Base-by-base conservation (phyloP, 2,113 vertebrate genomes). In the Toxotes chatareus region DNA sequence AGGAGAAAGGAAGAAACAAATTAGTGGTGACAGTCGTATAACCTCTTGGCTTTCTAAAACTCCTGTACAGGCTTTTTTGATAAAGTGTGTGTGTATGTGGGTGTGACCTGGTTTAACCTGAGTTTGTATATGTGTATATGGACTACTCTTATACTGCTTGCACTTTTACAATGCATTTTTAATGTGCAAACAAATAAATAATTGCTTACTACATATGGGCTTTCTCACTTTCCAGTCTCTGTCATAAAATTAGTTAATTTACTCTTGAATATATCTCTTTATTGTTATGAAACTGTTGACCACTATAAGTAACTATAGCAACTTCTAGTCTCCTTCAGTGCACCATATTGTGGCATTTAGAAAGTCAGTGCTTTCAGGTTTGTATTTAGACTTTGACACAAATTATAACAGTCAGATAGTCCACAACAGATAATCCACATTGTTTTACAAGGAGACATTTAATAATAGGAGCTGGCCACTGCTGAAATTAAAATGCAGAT, bases 1-100 rank as follows among this genome's bases (percentile, higher is more conserved):
- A 53, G 82, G 90, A 74, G 53, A 85, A 32, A 62, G 27, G 23
- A 3, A 59, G 70, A 73, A 10, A 93, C 62, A 62, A 55, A 85
- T 67, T 64, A 85, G n/a, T 42, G 12, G 21, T 17, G 27, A 71
- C 31, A 23, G 44, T 57, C 76, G 32, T 60, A 9, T 12, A 9
- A 27, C 27, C 40, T 76, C 40, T 27, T 13, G 74, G 69, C 13
- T 53, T 64, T 31, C 32, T 4, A 27, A 53, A 44, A 65, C 2
- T 56, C 10, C 19, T 46, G 19, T n/a, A 75, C n/a, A 40, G 31
- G 32, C 5, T 19, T 6, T 42, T 27, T 27, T 27, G n/a, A 51
- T 51, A 9, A 19, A 2, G 47, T 76, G 13, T 70, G 34, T 82
- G 10, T 40, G 10, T 53, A 44, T 31, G 36, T n/a, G 14, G 10